A percentile compares a stretch with the other conserved stretches of the same genome.
phyloP scores from a whole-genome alignment of 2,888 invertebrate species.

The Drosophila ustulata region DNA sequence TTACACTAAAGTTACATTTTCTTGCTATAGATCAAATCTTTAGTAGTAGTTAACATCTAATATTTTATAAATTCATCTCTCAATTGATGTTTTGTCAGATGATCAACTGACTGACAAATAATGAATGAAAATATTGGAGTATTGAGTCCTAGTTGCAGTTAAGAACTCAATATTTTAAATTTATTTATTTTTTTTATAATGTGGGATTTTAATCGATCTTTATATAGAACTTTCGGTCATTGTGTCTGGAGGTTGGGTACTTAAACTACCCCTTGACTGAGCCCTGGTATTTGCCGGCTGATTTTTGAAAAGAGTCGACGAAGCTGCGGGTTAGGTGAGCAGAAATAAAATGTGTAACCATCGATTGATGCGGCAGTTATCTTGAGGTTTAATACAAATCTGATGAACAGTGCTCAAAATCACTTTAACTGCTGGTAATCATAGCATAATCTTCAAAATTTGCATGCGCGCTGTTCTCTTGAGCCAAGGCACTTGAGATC shows the following conservation, averaged over 20 bases:
- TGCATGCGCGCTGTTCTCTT: constrained; percentile 76
- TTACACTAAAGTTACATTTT: no score
- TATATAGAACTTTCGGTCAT: no score
- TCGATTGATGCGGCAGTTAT: constrained; percentile 27
- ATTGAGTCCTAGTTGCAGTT: no score
- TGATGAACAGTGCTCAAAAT: constrained; percentile 41
- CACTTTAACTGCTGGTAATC: constrained; percentile 82
- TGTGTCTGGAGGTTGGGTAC: background rate
- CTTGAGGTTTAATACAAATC: constrained; percentile 13
- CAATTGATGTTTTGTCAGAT: no score
- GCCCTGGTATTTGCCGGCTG: background rate
- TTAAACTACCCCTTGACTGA: background rate
- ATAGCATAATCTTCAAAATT: constrained; percentile 82
- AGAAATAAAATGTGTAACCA: constrained; percentile 17
- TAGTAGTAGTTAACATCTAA: no score
- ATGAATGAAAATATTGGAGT: no score
- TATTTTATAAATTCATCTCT: no score
- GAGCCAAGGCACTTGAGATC: constrained; percentile 75
- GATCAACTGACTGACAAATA: no score
- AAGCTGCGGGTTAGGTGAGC: constrained; percentile 1
- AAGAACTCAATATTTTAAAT: no score
- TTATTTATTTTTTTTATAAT: background rate
- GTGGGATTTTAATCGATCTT: background rate
- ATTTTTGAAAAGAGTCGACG: background rate
- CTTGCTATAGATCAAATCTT: no score